Conservation (phyloP, 2,113 vertebrate species). For the Sorex araneus region DNA sequence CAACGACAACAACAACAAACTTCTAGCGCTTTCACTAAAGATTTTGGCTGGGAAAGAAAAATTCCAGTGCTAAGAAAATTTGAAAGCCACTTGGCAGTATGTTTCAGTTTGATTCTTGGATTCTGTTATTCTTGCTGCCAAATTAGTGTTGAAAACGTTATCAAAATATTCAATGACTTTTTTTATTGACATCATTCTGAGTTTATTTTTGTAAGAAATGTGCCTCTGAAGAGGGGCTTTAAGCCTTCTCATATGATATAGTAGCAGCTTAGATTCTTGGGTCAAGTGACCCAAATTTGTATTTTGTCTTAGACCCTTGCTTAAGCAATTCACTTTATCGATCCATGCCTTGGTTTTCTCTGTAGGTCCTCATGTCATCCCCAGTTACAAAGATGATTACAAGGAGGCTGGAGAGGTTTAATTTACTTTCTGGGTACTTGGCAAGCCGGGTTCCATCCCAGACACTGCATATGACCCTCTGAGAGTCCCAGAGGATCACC, state of each 20-base stretch:
- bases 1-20: too few species aligned
- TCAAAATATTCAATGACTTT: not conserved
- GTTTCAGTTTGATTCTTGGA: not conserved
- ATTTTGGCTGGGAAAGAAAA: not conserved
- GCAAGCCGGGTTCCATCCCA: too few species aligned
- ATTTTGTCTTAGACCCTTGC: not conserved
- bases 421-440: too few species aligned
- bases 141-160: slow-evolving; percentile 36
- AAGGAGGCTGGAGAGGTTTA: not conserved
- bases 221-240: fast-evolving
- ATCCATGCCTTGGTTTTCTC: not conserved
- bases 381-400: not conserved
- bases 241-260: not conserved
- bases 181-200: not conserved
- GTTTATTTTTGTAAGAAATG: not conserved
- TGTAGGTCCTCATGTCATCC: too few species aligned
- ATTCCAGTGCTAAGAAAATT: not conserved
- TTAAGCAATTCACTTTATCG: not conserved
- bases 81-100: not conserved
- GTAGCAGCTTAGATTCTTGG: not conserved
- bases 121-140: slow-evolving; percentile 20
- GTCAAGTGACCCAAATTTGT: not conserved
- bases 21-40: not conserved
- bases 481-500: too few species aligned
- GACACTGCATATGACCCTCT: too few species aligned